Evolutionary conservation across 2,888 invertebrate genomes (phyloP).

Genomic region (Sisyra terminalis): DNA sequence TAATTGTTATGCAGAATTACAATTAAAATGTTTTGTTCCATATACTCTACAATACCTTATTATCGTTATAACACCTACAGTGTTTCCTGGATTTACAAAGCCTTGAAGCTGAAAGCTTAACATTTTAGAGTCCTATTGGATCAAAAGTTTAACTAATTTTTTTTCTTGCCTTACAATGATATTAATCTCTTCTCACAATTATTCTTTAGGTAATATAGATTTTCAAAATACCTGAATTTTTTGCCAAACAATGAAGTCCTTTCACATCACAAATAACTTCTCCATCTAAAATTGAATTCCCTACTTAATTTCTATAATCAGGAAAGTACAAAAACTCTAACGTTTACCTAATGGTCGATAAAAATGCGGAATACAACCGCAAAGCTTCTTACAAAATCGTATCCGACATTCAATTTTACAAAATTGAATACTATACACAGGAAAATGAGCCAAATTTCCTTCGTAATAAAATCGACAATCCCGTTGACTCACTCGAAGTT

Average conservation of each 20-base stretch:
- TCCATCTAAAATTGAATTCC: conserved; percentile 26
- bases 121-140: too few species aligned
- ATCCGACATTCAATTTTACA: conserved; percentile 59
- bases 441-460: conserved; percentile 42
- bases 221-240: conserved; percentile 31
- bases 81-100: too few species aligned
- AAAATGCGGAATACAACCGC: conserved; percentile 59
- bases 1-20: too few species aligned
- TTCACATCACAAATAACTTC: conserved; percentile 40
- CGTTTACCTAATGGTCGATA: conserved; percentile 43
- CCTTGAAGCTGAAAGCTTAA: too few species aligned
- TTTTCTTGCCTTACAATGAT: too few species aligned
- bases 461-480: conserved; percentile 52
- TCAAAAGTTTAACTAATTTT: too few species aligned
- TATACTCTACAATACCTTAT: too few species aligned
- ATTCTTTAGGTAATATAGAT: not conserved
- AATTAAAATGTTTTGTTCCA: too few species aligned
- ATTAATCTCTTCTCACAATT: not conserved
- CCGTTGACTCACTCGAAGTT: conserved; percentile 41
- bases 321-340: not conserved
- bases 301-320: not conserved
- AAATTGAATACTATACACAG: conserved; percentile 50
- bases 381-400: conserved; percentile 37
- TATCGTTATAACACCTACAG: too few species aligned
- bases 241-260: conserved; percentile 43